Conservation (phyloP, 2,113 vertebrate species). For the Neomonachus schauinslandi region DNA sequence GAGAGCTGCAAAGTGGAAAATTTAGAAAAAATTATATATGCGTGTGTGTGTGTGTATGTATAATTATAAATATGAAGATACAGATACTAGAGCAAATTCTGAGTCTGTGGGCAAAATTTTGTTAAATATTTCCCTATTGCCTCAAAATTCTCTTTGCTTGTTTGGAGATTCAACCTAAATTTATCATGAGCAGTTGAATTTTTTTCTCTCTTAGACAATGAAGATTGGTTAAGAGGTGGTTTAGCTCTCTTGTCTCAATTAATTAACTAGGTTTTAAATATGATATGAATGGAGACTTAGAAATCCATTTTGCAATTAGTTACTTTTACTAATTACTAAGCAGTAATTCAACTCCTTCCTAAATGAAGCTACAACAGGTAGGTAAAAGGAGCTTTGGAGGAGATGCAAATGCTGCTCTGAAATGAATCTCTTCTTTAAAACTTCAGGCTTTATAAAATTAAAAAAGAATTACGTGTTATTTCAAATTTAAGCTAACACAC, state of each 20-base stretch:
- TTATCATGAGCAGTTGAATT: not conserved
- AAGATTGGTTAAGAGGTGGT: not conserved
- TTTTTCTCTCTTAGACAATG: not conserved
- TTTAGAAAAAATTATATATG: not conserved
- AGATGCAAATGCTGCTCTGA: not conserved
- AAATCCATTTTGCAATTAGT: not conserved
- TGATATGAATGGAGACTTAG: not conserved
- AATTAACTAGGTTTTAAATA: slow-evolving; percentile 16
- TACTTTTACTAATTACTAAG: not conserved
- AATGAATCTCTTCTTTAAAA: slow-evolving; percentile 60
- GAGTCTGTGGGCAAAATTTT: not conserved
- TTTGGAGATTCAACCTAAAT: not conserved
- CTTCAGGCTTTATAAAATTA: slow-evolving; percentile 18
- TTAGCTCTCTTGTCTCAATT: not conserved
- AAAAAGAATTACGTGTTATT: slow-evolving; percentile 57
- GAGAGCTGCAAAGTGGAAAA: not conserved
- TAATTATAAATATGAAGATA: not conserved
- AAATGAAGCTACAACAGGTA: not conserved
- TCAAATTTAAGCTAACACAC: slow-evolving; percentile 67
- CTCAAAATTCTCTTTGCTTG: not conserved
- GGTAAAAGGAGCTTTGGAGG: not conserved
- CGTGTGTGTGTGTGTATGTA: not conserved
- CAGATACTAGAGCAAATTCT: not conserved
- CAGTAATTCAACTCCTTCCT: not conserved
- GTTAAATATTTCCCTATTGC: not conserved